A percentile compares a stretch with the other conserved stretches of the same genome.
Evolutionary conservation across 2,113 vertebrate species (phyloP).

Genomic region (Odocoileus hemionus): DNA sequence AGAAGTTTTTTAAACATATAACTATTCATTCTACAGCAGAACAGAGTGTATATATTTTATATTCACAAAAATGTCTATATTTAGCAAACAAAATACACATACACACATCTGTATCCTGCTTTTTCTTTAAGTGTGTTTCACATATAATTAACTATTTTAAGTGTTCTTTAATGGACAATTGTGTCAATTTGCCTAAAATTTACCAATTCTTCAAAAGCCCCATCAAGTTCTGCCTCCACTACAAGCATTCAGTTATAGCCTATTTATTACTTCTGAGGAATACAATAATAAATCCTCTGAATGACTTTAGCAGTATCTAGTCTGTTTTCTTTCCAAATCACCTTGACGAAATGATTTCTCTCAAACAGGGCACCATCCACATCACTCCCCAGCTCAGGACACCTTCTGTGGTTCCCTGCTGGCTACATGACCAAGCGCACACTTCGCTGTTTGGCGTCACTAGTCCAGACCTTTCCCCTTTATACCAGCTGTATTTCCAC

Average conservation of each 20-base stretch:
- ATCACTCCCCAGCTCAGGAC: not conserved
- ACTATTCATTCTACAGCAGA: not conserved
- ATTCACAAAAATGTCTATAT: not conserved
- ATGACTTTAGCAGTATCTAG: not conserved
- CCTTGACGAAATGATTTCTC: not conserved
- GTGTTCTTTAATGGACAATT: not conserved
- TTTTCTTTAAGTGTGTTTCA: not conserved
- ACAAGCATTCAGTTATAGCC: not conserved
- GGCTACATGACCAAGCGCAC: not conserved
- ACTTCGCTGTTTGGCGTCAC: not conserved
- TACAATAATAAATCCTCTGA: not conserved
- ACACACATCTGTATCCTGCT: not conserved
- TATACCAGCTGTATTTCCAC: not conserved
- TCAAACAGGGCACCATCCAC: not conserved
- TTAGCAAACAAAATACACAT: not conserved
- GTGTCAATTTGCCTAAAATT: not conserved
- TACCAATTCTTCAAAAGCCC: not conserved
- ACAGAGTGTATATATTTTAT: not conserved
- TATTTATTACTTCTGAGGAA: not conserved
- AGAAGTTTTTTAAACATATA: not conserved
- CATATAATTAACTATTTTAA: not conserved
- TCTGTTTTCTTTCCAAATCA: not conserved
- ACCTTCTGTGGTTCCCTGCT: not conserved
- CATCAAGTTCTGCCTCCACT: not conserved
- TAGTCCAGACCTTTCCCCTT: rapidly evolving